Evolutionary conservation across 2,888 invertebrate genomes (phyloP).

Genomic region (Papilio protenor): DNA sequence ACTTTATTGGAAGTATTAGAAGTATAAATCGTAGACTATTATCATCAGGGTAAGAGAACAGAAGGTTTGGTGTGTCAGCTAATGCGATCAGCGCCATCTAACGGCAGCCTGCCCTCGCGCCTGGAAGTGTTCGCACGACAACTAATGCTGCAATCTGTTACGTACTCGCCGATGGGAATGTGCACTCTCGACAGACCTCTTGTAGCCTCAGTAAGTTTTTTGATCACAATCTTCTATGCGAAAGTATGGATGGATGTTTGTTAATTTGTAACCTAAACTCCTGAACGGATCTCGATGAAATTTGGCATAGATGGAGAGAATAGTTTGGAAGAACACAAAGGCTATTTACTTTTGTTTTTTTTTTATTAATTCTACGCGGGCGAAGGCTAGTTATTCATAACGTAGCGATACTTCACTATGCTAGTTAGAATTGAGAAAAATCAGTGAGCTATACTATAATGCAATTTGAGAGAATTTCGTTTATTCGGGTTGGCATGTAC

Average conservation of each 20-base stretch:
- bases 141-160: conserved; percentile 81
- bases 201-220: conserved; percentile 80
- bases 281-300: too few relatives aligned
- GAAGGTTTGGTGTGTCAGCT: conserved; percentile 71
- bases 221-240: background rate
- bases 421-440: background rate
- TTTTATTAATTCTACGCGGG: too few relatives aligned
- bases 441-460: background rate
- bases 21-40: background rate
- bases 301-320: too few relatives aligned
- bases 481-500: too few relatives aligned
- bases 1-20: background rate
- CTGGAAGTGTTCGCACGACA: conserved; percentile 85
- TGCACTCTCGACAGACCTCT: conserved; percentile 83
- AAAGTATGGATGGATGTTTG: too few relatives aligned
- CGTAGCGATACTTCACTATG: background rate
- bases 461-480: too few relatives aligned
- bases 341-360: too few relatives aligned
- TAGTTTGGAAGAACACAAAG: too few relatives aligned
- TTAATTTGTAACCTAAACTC: too few relatives aligned
- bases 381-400: too few relatives aligned
- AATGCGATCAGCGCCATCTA: conserved; percentile 75
- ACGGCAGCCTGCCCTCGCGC: conserved; percentile 76
- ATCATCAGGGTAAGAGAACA: conserved; percentile 70
- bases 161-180: conserved; percentile 85